These are phyloP conservation scores for Drosophila kurseongensis DNA, from an alignment of 1,140 invertebrate species.

Conservation along the genomic window DNA sequence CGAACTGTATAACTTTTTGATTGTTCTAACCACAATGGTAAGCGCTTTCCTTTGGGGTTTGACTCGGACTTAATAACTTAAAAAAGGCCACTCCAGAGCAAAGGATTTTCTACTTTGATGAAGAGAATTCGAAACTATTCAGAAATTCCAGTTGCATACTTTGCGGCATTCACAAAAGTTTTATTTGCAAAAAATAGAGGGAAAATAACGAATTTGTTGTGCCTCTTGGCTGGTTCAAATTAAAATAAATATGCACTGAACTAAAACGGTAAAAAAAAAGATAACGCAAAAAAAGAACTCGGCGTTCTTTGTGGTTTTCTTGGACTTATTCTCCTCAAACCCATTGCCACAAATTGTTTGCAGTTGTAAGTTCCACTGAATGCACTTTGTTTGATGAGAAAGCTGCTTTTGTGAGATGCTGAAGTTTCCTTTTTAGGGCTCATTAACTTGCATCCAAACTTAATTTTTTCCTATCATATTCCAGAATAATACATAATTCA, in stretches of 20 bases:
- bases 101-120: conserved; percentile 23
- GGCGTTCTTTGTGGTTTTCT: conserved; percentile 26
- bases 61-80: neutral
- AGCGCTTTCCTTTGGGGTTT: too few relatives aligned
- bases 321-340: conserved; percentile 16
- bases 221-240: conserved; percentile 32
- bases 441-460: conserved; percentile 2
- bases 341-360: conserved; percentile 32
- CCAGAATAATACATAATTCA: neutral
- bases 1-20: too few relatives aligned
- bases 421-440: neutral
- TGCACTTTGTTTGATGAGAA: conserved; percentile 62
- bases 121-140: conserved; percentile 39
- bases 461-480: neutral
- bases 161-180: conserved; percentile 51
- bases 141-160: conserved; percentile 46
- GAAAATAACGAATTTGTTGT: conserved; percentile 5
- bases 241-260: conserved; percentile 42
- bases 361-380: conserved; percentile 37
- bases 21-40: too few relatives aligned
- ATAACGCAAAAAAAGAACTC: conserved; percentile 11
- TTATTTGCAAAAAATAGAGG: conserved; percentile 20
- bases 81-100: conserved; percentile 3
- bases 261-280: conserved; percentile 36
- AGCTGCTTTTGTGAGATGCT: neutral